These are phyloP conservation scores for Carterocephalus palaemon DNA, from an alignment of 2,888 invertebrate genomes.

Conservation along the genomic window DNA sequence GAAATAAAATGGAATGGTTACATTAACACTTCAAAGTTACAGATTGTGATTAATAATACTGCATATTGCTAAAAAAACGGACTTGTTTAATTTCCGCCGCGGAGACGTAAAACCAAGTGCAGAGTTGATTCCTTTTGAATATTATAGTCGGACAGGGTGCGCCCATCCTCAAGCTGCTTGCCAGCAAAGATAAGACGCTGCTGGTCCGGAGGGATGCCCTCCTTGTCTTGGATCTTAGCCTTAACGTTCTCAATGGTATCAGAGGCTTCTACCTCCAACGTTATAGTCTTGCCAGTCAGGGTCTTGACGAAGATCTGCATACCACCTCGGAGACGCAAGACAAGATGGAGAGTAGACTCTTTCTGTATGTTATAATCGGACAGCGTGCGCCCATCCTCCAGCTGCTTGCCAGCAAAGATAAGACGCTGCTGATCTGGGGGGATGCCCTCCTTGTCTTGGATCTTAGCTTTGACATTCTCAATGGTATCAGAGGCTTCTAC, in stretches of 20 bases:
- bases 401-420: too few species aligned
- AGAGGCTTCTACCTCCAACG: slow-evolving; percentile 37
- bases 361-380: slow-evolving; percentile 30
- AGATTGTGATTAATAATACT: slow-evolving; percentile 1
- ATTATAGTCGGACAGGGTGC: slow-evolving; percentile 47
- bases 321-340: slow-evolving; percentile 38
- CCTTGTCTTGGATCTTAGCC: slow-evolving; percentile 34
- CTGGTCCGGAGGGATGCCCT: slow-evolving; percentile 46
- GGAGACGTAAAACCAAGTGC: slow-evolving; percentile 39
- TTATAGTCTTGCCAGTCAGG: slow-evolving; percentile 45
- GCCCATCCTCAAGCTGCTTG: slow-evolving; percentile 45
- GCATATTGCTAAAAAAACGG: slow-evolving; percentile 25
- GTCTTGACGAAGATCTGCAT: slow-evolving; percentile 42
- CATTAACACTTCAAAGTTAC: slow-evolving; percentile 31
- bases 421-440: slow-evolving; percentile 42
- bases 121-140: slow-evolving; percentile 54
- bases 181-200: slow-evolving; percentile 45
- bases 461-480: slow-evolving; percentile 30
- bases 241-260: slow-evolving; percentile 41
- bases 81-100: slow-evolving; percentile 14
- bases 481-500: slow-evolving; percentile 38
- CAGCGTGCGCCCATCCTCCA: slow-evolving; percentile 29
- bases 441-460: slow-evolving; percentile 36
- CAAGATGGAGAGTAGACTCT: slow-evolving; percentile 35
- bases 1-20: slow-evolving; percentile 50